Conservation (phyloP, 2,888 invertebrate genomes). For the Chrysolina haemoptera region DNA sequence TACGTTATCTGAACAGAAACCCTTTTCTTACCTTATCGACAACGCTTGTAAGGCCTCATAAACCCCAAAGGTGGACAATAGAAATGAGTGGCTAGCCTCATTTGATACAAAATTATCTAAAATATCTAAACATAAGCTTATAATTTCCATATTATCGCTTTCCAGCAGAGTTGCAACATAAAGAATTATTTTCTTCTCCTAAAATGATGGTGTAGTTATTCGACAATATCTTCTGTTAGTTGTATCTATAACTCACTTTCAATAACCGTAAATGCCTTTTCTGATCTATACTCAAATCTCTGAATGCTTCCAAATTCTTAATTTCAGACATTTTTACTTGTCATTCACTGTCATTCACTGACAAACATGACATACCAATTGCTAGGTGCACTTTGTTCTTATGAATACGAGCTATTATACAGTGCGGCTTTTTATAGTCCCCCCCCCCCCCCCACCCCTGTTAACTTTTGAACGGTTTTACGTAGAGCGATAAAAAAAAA, state of each 20-base stretch:
- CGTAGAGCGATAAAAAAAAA: too few species aligned
- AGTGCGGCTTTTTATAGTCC: too few species aligned
- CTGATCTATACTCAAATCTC: constrained; percentile 40
- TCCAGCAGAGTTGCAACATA: constrained; percentile 58
- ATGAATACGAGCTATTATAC: not conserved
- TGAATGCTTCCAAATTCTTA: constrained; percentile 42
- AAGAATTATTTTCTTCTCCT: constrained; percentile 58
- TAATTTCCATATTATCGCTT: constrained; percentile 47
- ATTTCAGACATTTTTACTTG: constrained; percentile 32
- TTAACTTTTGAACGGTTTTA: too few species aligned
- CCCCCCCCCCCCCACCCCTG: too few species aligned
- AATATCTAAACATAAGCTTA: constrained; percentile 57
- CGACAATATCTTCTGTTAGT: too few species aligned
- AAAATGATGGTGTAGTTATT: constrained; percentile 21
- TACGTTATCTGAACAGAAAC: too few species aligned
- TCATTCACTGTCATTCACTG: constrained; percentile 6
- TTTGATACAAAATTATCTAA: constrained; percentile 57
- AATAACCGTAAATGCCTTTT: constrained; percentile 38
- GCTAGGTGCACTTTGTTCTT: constrained; percentile 2
- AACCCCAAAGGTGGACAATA: constrained; percentile 58
- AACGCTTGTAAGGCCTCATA: constrained; percentile 60
- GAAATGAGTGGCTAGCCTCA: constrained; percentile 47
- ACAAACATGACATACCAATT: constrained; percentile 2
- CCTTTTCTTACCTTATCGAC: constrained; percentile 51
- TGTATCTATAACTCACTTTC: constrained; percentile 26